Evolutionary conservation across 2,113 vertebrate genomes (phyloP), one percentile per base, ranked within the genome.

Genomic region (Gopherus evgoodei): DNA sequence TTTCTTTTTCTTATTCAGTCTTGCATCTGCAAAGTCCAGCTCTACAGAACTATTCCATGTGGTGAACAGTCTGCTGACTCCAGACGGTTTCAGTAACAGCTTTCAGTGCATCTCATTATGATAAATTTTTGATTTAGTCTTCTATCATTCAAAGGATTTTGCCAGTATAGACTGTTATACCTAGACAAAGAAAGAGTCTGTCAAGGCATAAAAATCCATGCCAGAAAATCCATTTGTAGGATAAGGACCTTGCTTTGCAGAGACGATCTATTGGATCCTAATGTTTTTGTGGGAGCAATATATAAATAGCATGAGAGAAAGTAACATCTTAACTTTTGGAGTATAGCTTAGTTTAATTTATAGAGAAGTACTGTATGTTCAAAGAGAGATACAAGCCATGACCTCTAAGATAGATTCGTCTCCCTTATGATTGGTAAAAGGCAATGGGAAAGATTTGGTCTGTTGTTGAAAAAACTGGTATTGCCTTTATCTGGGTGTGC

Each of bases 31-130:
- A 96, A 96, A 97, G 95, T 84, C 78, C 94, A 97, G 96, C 94
- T 91, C 89, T 94, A 94, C 69, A 92, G 94, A 97, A 83, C 90
- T 92, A 83, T 96, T 97, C 95, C 96, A 95, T 97, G 96, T 96
- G 94, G 94, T 95, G 95, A 96, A 88, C 95, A 96, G 93, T 97
- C 94, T 97, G 95, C 91, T 95, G 91, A 96, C 95, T 84, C 90
- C 97, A 96, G 96, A 97, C 94, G 96, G 95, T 97, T 97, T 97
- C 95, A 97, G 90, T 91, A 91, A 93, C 95, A 97, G 90, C 96
- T 97, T 97, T 97, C 95, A 86, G 91, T 95, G 94, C 88, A 95
- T 76, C 89, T 95, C 90, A 87, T 96, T 95, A 93, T 93, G 91
- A 94, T 50, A 81, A 49, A 59, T 1, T 47, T 94, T 90, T 89